A percentile compares a stretch with the other conserved stretches of the same genome.
These are phyloP conservation scores for Mobula birostris DNA, from an alignment of 2,113 vertebrate species.

Conservation along the genomic window DNA sequence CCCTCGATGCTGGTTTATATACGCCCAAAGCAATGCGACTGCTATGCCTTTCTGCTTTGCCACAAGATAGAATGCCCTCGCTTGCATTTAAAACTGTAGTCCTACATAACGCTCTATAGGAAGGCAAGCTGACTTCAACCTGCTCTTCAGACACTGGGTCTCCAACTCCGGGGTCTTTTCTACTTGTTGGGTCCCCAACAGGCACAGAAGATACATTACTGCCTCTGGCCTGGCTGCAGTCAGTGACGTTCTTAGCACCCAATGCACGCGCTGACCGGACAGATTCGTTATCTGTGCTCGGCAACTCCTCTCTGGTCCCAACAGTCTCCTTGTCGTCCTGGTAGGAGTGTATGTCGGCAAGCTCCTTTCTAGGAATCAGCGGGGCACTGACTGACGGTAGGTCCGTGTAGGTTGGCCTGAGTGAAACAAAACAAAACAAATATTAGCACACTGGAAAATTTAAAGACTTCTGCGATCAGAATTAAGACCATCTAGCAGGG, in stretches of 20 bases:
- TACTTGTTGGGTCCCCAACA: too few relatives aligned
- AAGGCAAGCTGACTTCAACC: neutral
- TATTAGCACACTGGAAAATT: neutral
- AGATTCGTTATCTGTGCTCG: constrained; percentile 50
- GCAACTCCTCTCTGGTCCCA: constrained; percentile 47
- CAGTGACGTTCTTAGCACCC: neutral
- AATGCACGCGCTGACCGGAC: neutral
- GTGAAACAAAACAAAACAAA: neutral
- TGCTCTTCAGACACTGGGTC: neutral
- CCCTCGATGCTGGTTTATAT: too few relatives aligned
- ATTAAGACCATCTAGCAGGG: neutral
- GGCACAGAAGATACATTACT: neutral
- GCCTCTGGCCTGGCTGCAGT: neutral
- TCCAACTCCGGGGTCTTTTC: neutral
- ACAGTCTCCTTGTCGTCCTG: constrained; percentile 51
- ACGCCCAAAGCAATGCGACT: neutral
- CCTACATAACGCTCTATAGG: neutral
- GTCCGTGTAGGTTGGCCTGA: constrained; percentile 72
- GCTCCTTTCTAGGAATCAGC: constrained; percentile 51
- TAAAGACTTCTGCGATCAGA: neutral
- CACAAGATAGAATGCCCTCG: neutral
- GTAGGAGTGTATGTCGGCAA: constrained; percentile 48
- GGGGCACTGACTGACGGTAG: constrained; percentile 51
- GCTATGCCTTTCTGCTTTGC: neutral
- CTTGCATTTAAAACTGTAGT: neutral